phyloP scores from a whole-genome alignment of 2,113 vertebrate species.

The Anguilla rostrata region DNA sequence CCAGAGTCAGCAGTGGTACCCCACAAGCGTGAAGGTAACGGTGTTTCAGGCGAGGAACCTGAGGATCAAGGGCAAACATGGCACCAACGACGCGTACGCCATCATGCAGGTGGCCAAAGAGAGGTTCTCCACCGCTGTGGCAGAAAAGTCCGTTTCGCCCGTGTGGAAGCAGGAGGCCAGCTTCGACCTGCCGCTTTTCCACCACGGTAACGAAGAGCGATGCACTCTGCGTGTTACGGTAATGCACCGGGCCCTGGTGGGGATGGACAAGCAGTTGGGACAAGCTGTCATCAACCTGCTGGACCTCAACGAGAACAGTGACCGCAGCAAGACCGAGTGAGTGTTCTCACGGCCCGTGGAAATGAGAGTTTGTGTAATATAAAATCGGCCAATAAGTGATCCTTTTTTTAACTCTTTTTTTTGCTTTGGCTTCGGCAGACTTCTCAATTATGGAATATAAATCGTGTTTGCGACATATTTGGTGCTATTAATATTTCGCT shows the following conservation, averaged over 20 bases:
- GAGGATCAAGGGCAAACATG: constrained; percentile 77
- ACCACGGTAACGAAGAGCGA: constrained; percentile 46
- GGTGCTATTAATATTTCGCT: too few relatives aligned
- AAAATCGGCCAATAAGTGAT: too few relatives aligned
- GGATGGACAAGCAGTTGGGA: constrained; percentile 87
- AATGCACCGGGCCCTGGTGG: constrained; percentile 85
- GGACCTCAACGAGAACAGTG: constrained; percentile 68
- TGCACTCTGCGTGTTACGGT: constrained; percentile 79
- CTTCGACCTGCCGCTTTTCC: constrained; percentile 82
- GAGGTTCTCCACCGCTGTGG: constrained; percentile 85
- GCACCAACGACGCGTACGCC: constrained; percentile 90
- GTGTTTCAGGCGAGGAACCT: constrained; percentile 83
- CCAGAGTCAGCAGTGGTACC: constrained; percentile 76
- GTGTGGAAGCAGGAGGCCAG: constrained; percentile 88
- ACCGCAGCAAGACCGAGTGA: constrained; percentile 76
- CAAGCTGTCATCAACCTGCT: constrained; percentile 79
- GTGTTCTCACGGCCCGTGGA: constrained; percentile 39
- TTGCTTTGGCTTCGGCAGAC: too few relatives aligned
- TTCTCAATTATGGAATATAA: too few relatives aligned
- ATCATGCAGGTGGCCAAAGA: constrained; percentile 90
- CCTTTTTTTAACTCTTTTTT: too few relatives aligned
- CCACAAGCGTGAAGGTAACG: constrained; percentile 89
- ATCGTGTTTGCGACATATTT: too few relatives aligned
- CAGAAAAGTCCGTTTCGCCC: constrained; percentile 81
- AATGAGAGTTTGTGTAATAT: background rate